Evolutionary conservation across 1,140 invertebrate species (phyloP).

Genomic region (Hetaerina americana): DNA sequence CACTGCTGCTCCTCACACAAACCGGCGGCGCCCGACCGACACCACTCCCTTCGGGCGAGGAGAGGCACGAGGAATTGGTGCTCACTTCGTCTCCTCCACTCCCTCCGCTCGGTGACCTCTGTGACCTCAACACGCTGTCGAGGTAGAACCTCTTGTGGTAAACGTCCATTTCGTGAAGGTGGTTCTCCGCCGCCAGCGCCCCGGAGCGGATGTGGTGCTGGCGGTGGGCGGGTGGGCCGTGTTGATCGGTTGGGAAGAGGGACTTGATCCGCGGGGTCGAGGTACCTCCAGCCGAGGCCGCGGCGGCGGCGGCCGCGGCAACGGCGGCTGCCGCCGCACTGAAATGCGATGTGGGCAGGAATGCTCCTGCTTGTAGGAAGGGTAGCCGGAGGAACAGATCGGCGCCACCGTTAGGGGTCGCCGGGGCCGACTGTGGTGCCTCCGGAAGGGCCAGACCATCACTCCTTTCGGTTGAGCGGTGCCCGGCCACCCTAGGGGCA

Average conservation of each 20-base stretch:
- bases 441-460: too few species aligned
- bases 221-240: constrained; percentile 20
- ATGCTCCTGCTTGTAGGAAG: constrained; percentile 22
- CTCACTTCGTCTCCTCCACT: constrained; percentile 15
- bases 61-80: not conserved
- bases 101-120: constrained; percentile 28
- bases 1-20: constrained; percentile 24
- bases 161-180: constrained; percentile 26
- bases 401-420: constrained; percentile 15
- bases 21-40: too few species aligned
- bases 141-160: constrained; percentile 53
- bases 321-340: constrained; percentile 19
- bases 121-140: constrained; percentile 55
- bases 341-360: not conserved
- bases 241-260: constrained; percentile 25
- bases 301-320: constrained; percentile 21
- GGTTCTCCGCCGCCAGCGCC: not conserved
- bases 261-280: not conserved
- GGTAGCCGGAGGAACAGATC: not conserved
- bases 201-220: constrained; percentile 24
- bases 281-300: not conserved
- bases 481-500: too few species aligned
- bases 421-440: constrained; percentile 40
- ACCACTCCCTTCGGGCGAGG: too few species aligned
- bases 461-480: too few species aligned